These are phyloP conservation scores for Fundulus diaphanus DNA, from an alignment of 2,797 vertebrate genomes.

Conservation along the genomic window DNA sequence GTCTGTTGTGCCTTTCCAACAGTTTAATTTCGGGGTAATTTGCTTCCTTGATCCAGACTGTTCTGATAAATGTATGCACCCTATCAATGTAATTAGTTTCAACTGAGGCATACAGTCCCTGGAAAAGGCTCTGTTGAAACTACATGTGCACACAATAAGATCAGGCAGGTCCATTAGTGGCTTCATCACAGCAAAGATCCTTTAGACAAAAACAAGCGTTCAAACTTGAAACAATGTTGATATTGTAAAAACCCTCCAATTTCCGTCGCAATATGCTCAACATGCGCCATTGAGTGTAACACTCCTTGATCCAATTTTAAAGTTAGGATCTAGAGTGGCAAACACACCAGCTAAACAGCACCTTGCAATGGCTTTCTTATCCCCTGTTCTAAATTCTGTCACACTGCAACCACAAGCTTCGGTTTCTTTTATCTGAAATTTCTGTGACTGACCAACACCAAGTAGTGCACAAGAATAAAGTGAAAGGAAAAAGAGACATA, in stretches of 20 bases:
- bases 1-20: constrained; percentile 63
- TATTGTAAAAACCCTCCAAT: constrained; percentile 57
- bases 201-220: constrained; percentile 57
- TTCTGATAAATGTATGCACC: constrained; percentile 42
- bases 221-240: constrained; percentile 43
- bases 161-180: constrained; percentile 59
- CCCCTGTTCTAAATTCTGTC: not conserved
- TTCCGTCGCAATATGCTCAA: constrained; percentile 48
- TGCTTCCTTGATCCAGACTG: constrained; percentile 47
- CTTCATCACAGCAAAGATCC: constrained; percentile 65
- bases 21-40: constrained; percentile 35
- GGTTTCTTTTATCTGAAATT: not conserved
- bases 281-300: constrained; percentile 41
- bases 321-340: constrained; percentile 41
- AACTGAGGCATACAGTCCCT: constrained; percentile 60
- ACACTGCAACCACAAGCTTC: not conserved
- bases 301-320: constrained; percentile 39
- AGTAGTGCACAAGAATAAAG: not conserved
- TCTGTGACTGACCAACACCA: not conserved
- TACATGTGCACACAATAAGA: constrained; percentile 58
- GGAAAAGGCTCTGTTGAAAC: constrained; percentile 51
- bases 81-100: constrained; percentile 71
- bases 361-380: constrained; percentile 5
- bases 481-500: not conserved
- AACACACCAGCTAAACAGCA: not conserved